Evolutionary conservation across 2,113 vertebrate genomes (phyloP), one percentile per base, ranked within the genome.

Genomic region (Sylvia atricapilla): DNA sequence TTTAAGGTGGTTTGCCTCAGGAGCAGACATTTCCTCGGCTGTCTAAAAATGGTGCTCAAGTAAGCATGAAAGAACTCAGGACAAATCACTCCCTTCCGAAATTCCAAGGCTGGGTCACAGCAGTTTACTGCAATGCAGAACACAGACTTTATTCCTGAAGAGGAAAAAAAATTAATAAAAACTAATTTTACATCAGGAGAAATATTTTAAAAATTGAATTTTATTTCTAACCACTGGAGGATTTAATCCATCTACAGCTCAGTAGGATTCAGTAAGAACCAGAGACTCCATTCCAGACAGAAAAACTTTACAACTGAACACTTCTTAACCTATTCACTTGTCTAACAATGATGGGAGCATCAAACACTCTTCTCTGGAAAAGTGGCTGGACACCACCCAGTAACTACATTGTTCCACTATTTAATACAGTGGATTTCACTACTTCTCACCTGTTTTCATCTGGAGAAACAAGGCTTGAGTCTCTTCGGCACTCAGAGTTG

Each of bases 61-160:
- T 13, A 89, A 84, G 30, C 50, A 77, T 39, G 43, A 66, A 85
- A 80, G 75, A 88, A 30, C 31, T 73, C 74, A 74, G 75, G 43
- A 69, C 20, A 87, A 72, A 69, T 68, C 62, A 53, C 4, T 13
- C 41, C 63, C 39, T 85, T 80, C 90, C 80, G 58, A 79, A 83
- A 90, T 73, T 90, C 58, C 75, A 73, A 62, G 67, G 72, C 20
- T 73, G 63, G 75, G 30, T 80, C 53, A 82, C 39, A 77, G 79
- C 70, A 92, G 72, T 63, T 92, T 77, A n/a, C 89, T 96, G 89
- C 60, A 91, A 84, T 84, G 88, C 52, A 92, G 91, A 92, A 89
- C 68, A 93, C 5, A 77, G 60, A 86, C 83, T 94, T 85, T 92
- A 93, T n/a, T 92, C 89, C 87, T 94, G 66, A 92, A 88, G 84